Percentiles rank a stretch among this genome's conserved stretches.
phyloP scores from a whole-genome alignment of 2,888 invertebrate species.

The Spodoptera exigua region DNA sequence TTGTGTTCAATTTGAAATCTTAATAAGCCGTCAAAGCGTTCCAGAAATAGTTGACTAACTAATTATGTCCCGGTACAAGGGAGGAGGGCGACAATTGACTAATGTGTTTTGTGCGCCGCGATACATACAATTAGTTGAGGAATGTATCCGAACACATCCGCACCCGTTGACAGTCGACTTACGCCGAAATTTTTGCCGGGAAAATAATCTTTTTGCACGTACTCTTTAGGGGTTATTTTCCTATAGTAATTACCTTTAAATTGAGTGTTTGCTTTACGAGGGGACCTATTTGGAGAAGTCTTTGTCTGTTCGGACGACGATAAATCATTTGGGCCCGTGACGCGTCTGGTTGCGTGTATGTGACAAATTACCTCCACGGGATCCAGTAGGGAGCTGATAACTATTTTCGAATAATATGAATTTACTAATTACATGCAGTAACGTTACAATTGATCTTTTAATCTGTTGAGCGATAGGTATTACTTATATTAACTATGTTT shows the following conservation, averaged over 20 bases:
- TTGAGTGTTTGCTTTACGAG: conserved; percentile 82
- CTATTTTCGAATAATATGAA: conserved; percentile 66
- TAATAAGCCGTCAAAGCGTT: conserved; percentile 88
- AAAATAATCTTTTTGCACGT: conserved; percentile 74
- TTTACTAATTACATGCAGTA: conserved; percentile 26
- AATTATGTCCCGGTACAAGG: conserved; percentile 81
- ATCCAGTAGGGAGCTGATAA: conserved; percentile 71
- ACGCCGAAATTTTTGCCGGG: conserved; percentile 76
- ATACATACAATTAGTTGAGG: conserved; percentile 86
- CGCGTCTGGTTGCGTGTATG: conserved; percentile 76
- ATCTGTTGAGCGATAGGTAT: no score
- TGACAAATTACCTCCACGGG: conserved; percentile 84
- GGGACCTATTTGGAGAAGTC: conserved; percentile 83
- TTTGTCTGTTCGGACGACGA: conserved; percentile 78
- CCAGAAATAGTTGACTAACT: conserved; percentile 84
- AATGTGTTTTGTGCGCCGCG: conserved; percentile 83
- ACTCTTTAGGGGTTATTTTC: conserved; percentile 76
- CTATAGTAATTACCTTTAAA: conserved; percentile 77
- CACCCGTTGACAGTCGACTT: conserved; percentile 71
- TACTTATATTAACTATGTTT: no score
- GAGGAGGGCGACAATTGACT: conserved; percentile 85
- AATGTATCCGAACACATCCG: conserved; percentile 81
- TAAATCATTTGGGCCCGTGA: conserved; percentile 85
- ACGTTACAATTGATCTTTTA: background rate
- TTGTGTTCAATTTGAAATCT: conserved; percentile 88